These are phyloP conservation scores for Gorsachius goisagi DNA, from an alignment of 2,113 vertebrate genomes.

Conservation along the genomic window DNA sequence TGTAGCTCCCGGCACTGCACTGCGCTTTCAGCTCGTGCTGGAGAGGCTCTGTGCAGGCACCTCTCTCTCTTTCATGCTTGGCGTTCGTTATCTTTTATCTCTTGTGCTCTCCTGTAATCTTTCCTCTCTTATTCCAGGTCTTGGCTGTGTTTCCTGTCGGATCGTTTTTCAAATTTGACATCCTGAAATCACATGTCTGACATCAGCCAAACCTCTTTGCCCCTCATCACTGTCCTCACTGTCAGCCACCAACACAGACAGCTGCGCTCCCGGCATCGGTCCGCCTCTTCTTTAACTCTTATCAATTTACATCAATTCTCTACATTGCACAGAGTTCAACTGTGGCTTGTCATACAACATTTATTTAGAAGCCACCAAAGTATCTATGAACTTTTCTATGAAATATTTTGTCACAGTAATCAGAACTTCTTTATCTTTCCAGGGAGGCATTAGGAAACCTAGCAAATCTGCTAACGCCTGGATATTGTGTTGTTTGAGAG, in stretches of 20 bases:
- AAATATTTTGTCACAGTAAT: neutral
- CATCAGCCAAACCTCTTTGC: neutral
- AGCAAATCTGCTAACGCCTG: neutral
- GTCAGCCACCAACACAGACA: neutral
- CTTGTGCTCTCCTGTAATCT: neutral
- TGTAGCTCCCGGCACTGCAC: neutral
- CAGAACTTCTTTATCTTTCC: neutral
- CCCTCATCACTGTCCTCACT: neutral
- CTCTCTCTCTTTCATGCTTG: neutral
- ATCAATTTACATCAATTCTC: neutral
- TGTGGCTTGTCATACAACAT: neutral
- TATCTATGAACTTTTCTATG: neutral
- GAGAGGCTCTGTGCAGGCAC: neutral
- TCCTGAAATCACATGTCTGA: neutral
- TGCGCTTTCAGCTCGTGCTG: neutral
- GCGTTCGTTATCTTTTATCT: neutral
- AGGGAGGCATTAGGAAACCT: neutral
- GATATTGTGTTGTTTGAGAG: constrained; percentile 6
- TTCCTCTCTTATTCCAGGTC: neutral
- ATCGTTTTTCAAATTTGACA: neutral
- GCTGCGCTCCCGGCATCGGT: rapidly evolving
- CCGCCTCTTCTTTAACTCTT: neutral
- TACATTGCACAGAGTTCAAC: neutral
- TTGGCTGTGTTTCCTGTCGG: neutral
- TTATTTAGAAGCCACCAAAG: neutral